Evolutionary conservation across 2,888 invertebrate species (phyloP), one percentile per base, ranked within the genome.

Genomic region (Heliconius ethilla): DNA sequence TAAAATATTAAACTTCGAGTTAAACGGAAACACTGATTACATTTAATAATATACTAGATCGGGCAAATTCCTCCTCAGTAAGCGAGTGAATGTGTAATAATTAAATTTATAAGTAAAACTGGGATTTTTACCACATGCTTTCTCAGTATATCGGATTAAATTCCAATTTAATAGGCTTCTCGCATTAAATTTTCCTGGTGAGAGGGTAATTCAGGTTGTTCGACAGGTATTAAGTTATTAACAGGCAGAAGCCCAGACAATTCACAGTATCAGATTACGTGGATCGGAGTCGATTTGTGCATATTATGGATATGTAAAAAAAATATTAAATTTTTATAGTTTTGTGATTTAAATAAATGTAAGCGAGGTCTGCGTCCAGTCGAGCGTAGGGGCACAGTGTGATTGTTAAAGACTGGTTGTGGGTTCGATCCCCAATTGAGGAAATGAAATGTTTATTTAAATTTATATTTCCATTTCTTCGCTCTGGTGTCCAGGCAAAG

Each of bases 141-240:
- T 73, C 75, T 77, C 62, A 45, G 65, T 55, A 76, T 84, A 84
- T 85, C 85, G 85, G 87, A 89, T 89, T 89, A 89, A 86, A 86
- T 84, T 86, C 85, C 87, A 88, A 89, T 88, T 87, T 89, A 86
- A 84, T 88, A 87, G 89, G 90, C 90, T 92, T 91, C 91, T 89
- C 86, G 87, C 87, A 87, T 89, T 88, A 89, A 86, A 86, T 86
- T 89, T 90, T 89, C 86, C 88, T 84, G 85, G 83, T 81, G 81
- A 33, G 74, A 83, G 83, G 86, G 85, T 86, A 83, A 84, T 82
- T 84, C 81, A 87, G 87, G 88, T 86, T 65, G 40, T 74, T 69
- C 45, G 72, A 73, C 59, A 55, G 72, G 72, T 59, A 72, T 72
- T 72, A 59, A 72, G 55, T 72, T 74, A 75, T 78, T 70, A 73